Evolutionary conservation across 2,888 invertebrate genomes (phyloP).

Genomic region (Ophioninae sp.): DNA sequence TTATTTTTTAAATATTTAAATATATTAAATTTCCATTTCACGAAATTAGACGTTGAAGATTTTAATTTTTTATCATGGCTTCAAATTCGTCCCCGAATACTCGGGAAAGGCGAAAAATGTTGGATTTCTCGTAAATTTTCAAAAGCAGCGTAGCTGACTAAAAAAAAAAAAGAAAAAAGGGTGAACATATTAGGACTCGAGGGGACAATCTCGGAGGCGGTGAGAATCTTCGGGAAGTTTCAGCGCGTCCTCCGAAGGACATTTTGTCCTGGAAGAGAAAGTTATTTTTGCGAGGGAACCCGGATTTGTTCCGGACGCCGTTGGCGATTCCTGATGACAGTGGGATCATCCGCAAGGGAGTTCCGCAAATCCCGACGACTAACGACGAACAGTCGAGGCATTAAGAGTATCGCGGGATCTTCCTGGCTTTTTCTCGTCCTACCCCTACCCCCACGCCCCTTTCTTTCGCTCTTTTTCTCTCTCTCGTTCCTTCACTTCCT

Average conservation of each 20-base stretch:
- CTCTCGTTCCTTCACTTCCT: background rate
- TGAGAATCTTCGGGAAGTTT: background rate
- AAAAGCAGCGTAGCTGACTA: background rate
- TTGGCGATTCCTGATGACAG: conserved; percentile 25
- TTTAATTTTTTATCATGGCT: no score
- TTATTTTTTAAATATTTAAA: no score
- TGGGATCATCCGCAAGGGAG: conserved; percentile 38
- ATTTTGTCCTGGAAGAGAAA: conserved; percentile 14
- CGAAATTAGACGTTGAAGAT: no score
- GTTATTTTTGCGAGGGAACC: background rate
- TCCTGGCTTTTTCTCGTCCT: background rate
- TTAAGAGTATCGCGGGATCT: conserved; percentile 15
- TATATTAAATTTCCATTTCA: no score
- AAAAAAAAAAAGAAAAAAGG: no score
- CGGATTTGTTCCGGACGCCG: conserved; percentile 37
- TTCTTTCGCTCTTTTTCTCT: no score
- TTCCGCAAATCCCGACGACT: conserved; percentile 26
- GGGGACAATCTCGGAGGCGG: no score
- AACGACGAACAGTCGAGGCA: conserved; percentile 20
- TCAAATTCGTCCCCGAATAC: no score
- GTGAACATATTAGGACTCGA: no score
- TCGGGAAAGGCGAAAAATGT: no score
- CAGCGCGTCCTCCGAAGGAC: background rate
- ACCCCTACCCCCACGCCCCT: no score
- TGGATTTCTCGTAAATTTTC: no score